Evolutionary conservation across 2,113 vertebrate genomes (phyloP), one percentile per base, ranked within the genome.

Genomic region (Tricholaema leucomelas): DNA sequence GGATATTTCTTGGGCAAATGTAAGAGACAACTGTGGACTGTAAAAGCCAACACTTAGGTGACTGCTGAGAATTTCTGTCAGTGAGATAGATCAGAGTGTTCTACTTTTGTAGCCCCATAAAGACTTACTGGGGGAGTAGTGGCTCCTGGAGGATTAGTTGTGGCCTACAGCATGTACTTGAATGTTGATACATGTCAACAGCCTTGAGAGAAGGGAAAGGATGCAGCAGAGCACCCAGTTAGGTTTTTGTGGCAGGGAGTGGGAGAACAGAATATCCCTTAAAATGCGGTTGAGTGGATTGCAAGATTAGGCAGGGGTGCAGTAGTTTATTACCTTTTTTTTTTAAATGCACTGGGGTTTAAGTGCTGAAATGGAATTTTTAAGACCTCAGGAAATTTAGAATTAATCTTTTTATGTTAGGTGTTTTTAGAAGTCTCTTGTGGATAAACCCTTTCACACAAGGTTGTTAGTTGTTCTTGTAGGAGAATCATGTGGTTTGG

Each of bases 161-260:
- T 36, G 61, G 79, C 28, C 31, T 38, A 14, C 28, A 44, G 36
- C 2, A 0, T 13, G 33, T 10, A 5, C 52, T 76, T 87, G 69
- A 44, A 56, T 2, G 15, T 84, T 66, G 33, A 19, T 66, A 27
- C 44, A 30, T 69, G 30, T 55, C 33, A 56, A 4, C 31, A 38
- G 44, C 20, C n/a, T 31, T 64, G 21, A 44, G 48, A 71, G 69
- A 59, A 30, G 33, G 46, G 17, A 38, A 33, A 36, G 38, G 56
- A 35, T 31, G 74, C 0, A 1, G 14, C n/a, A 38, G 20, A 35
- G 35, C 35, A 76, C 31, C 12, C 0, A 1, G 5, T n/a, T 54
- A 55, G 40, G 15, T 60, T 64, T 75, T 28, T 31, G 36, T 5
- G 10, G 21, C 38, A 61, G 66, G 46, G 56, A 38, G 7, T 12